Evolutionary conservation across 1,140 invertebrate genomes (phyloP), one percentile per base, ranked within the genome.

Genomic region (Antheraea pernyi): DNA sequence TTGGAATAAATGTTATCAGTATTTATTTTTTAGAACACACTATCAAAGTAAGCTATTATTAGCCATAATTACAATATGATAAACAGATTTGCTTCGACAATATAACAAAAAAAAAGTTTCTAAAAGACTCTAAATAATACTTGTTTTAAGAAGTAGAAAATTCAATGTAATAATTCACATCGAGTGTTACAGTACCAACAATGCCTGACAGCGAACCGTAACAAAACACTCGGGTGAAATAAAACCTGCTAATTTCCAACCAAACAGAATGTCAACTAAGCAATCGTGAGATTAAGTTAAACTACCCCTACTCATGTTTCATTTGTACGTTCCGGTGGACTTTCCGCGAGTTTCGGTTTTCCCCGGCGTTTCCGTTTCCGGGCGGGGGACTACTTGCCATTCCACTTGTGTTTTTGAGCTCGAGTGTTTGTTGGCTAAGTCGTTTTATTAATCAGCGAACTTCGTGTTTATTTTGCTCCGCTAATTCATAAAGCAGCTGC

Each of bases 321-420:
- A 60, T 60, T 53, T 53, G 46, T 53, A 53, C 46, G 46, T 53
- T 60, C 11, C 59, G 59, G 59, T 30, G 59, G 22, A 60, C 46
- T 53, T 53, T 53, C 46, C 46, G 13, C 46, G 16, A 53, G 59
- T 60, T n/a, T 30, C n/a, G 61, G 16, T 63, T n/a, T 30, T n/a
- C 61, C 61, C 61, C 19, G 16, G 37, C 61, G 22, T 36, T 37
- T 63, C 61, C 61, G 61, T 63, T 63, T 63, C 61, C 61, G 61
- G 30, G 16, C 11, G 46, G 22, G 22, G 22, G 16, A 37, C 61
- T 63, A 37, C 37, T 36, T 63, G 61, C 61, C 30, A 63, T 63
- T 63, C 61, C 61, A 63, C 61, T 63, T 63, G 61, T 63, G 19
- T 65, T 65, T 65, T 19, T 42, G 19, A 10, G 39, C n/a, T n/a